These are phyloP conservation scores for Pocillopora verrucosa DNA, from an alignment of 64 coral and sea anemone species.

Conservation along the genomic window DNA sequence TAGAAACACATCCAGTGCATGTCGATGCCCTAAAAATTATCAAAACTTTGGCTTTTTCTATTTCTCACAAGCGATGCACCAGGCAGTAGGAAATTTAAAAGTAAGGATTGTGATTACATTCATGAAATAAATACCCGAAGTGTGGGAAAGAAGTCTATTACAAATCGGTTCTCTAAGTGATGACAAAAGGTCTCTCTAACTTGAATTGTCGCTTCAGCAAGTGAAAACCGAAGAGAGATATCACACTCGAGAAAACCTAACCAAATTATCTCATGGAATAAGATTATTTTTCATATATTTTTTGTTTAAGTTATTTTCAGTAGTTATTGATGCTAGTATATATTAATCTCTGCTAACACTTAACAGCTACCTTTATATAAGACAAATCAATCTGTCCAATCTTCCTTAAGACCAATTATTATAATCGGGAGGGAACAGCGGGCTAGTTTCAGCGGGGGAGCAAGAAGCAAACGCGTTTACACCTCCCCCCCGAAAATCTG, in stretches of 20 bases:
- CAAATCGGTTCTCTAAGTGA: not conserved
- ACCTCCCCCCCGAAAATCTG: conserved; percentile 73
- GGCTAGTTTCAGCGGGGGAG: conserved; percentile 61
- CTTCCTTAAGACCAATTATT: conserved; percentile 68
- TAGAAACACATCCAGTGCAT: not conserved
- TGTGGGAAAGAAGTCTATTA: not conserved
- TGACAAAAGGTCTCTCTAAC: not conserved
- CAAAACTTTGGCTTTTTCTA: not conserved
- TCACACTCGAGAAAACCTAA: not conserved
- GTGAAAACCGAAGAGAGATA: not conserved
- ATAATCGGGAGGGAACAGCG: conserved; percentile 69
- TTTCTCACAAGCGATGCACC: conserved; percentile 5
- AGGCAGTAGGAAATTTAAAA: conserved; percentile 8
- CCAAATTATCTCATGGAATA: not conserved
- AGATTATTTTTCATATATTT: not conserved
- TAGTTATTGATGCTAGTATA: not conserved
- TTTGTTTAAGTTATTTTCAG: not conserved
- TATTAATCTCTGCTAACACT: no score
- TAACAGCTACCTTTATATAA: not conserved
- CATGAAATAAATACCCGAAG: not conserved
- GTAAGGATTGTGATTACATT: not conserved
- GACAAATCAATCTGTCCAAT: not conserved
- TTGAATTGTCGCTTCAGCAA: not conserved
- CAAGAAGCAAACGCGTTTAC: conserved; percentile 87
- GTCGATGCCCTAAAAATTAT: not conserved